Evolutionary conservation across 2,888 invertebrate species (phyloP), one percentile per base, ranked within the genome.

Genomic region (Acanthoscelides obtectus): DNA sequence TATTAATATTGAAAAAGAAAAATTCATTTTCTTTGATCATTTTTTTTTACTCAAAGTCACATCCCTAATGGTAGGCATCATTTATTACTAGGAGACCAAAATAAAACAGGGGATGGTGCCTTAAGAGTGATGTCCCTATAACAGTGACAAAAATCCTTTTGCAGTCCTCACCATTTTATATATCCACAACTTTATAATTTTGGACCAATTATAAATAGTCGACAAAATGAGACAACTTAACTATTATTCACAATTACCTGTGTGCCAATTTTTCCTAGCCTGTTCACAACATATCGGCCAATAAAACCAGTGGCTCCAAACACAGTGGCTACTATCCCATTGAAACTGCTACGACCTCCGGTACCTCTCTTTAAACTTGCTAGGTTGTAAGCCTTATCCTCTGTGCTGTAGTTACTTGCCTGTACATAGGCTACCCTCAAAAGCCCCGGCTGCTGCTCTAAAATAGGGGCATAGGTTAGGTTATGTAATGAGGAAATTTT

Each of bases 241-340:
- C 20, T 6, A 66, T 20, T 2, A 20, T 66, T 66, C n/a, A 66
- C 22, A 5, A 22, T n/a, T 85, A 92, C 92, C 89, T 96, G 96
- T 0, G 92, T 89, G 20, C 96, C 95, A 77, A 89, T 89, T 86
- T 94, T 96, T 80, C 98, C 99, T 71, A 99, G 87, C 81, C 92
- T 91, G 83, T 97, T 98, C 84, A 94, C 92, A 20, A 99, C 90
- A 87, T 93, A 92, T 76, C 91, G 88, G 0, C 99, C 99, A 0
- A 98, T 86, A 81, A 96, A 96, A 0, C 99, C 99, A 63, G 92
- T 92, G 71, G 91, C 91, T 70, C 99, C 99, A 84, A 99, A 98
- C 0, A 99, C 94, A n/a, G 99, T 99, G n/a, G 96, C 97, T 1
- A 99, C 97, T 71, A 95, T 89, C 0, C 99, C 99, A 86, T 94